Evolutionary conservation across 2,113 vertebrate genomes (phyloP), one percentile per base, ranked within the genome.

Genomic region (Scalopus aquaticus): DNA sequence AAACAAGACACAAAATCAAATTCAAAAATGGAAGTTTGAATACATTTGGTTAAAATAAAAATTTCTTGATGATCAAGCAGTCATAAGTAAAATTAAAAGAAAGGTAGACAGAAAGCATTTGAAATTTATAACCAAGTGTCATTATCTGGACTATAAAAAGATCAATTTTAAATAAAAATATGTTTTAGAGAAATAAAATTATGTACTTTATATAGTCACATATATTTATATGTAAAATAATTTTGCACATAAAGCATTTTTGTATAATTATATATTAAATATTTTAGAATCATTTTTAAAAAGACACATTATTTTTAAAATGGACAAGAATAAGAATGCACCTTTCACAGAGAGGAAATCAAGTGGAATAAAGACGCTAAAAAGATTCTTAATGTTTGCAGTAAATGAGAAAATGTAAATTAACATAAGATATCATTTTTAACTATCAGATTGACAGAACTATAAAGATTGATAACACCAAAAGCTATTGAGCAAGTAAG

Each of bases 1-100:
- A 49, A 90, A 54, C 4, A 72, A 82, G 35, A 79, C 17, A 37
- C 32, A 94, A 95, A 76, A 94, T 79, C 9, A 90, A 96, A 76
- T 80, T 62, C 51, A 69, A 76, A 88, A 74, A 39, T 35, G 26
- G 84, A 93, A 73, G 11, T 6, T 72, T 39, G 13, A 17, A 62
- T 49, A 65, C 3, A 62, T 72, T 77, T 91, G 69, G 44, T 81
- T 91, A 85, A 94, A 81, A 73, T 81, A 1, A 72, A 95, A 88
- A 65, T 42, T 60, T 90, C 76, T 79, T 35, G n/a, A 62, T 69
- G 17, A 89, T 62, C 44, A 89, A 79, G 77, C 10, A 79, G 9
- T 51, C 28, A 82, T 22, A 77, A 84, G 26, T 51, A 84, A 70
- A 88, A 24, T 85, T 93, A 58, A 72, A 76, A 91, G 44, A 74